These are phyloP conservation scores for Channa striata DNA, from an alignment of 2,797 vertebrate species.

Conservation along the genomic window DNA sequence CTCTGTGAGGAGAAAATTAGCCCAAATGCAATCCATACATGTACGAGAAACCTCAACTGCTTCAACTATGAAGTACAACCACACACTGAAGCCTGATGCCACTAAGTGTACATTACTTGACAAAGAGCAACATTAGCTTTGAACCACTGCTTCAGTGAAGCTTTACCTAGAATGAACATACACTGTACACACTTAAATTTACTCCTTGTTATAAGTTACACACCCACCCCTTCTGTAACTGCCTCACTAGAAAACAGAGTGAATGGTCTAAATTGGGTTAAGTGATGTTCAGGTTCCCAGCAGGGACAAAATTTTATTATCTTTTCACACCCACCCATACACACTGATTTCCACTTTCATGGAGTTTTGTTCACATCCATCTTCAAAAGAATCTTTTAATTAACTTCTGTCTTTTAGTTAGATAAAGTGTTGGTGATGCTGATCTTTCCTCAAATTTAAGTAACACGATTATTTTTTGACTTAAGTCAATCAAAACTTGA, in stretches of 20 bases:
- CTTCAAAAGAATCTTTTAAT: too few relatives aligned
- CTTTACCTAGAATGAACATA: slow-evolving; percentile 20
- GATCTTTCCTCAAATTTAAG: too few relatives aligned
- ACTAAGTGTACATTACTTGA: slow-evolving; percentile 38
- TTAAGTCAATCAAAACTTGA: too few relatives aligned
- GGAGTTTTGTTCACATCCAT: too few relatives aligned
- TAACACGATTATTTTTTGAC: too few relatives aligned
- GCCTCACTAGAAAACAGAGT: slow-evolving; percentile 12
- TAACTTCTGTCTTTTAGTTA: too few relatives aligned
- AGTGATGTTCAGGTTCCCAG: slow-evolving; percentile 47
- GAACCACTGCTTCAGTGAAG: slow-evolving; percentile 37
- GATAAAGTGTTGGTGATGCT: too few relatives aligned
- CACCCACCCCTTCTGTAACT: slow-evolving; percentile 11
- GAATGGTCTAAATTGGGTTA: too few relatives aligned
- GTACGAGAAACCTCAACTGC: slow-evolving; percentile 21
- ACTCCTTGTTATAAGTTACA: slow-evolving; percentile 32
- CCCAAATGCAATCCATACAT: slow-evolving; percentile 25
- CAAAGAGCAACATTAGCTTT: slow-evolving; percentile 49
- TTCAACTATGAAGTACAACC: slow-evolving; percentile 49
- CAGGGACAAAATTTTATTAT: not conserved
- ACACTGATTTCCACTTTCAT: too few relatives aligned
- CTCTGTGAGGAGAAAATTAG: slow-evolving; percentile 27
- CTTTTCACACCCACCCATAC: too few relatives aligned
- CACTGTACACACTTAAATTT: slow-evolving; percentile 11
- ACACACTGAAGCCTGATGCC: slow-evolving; percentile 39